A percentile compares a stretch with the other conserved stretches of the same genome.
phyloP scores from a whole-genome alignment of 1,140 invertebrate genomes.

The Oscheius sp. region DNA sequence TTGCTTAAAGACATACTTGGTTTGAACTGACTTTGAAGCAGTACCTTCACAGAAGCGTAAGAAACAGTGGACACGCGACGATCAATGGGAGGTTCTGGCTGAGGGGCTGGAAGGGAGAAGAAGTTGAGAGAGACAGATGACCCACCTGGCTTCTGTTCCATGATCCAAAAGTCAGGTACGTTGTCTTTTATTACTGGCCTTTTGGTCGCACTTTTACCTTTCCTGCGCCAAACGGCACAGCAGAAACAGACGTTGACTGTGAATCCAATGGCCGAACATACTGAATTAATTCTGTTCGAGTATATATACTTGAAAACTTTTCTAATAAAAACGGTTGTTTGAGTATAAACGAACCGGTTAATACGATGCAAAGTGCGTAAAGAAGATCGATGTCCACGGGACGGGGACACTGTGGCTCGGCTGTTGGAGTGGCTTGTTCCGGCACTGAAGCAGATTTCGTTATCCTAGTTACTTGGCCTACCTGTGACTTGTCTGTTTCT shows the following conservation, averaged over 20 bases:
- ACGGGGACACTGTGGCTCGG: slow-evolving; percentile 8
- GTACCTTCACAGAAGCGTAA: slow-evolving; percentile 19
- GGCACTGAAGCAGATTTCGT: no score
- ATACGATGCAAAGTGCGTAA: slow-evolving; percentile 12
- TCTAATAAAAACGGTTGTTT: neutral
- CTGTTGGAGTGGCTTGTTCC: slow-evolving; percentile 3
- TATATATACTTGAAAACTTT: neutral
- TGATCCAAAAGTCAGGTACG: slow-evolving; percentile 22
- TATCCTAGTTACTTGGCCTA: no score
- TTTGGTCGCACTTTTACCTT: neutral
- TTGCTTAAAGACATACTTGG: neutral
- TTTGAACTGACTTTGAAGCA: neutral
- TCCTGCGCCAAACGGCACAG: neutral
- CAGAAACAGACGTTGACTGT: slow-evolving; percentile 16
- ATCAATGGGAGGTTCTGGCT: neutral
- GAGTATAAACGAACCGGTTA: slow-evolving; percentile 3
- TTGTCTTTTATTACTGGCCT: neutral
- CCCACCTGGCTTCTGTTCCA: neutral
- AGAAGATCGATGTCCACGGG: neutral
- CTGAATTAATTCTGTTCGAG: slow-evolving; percentile 7
- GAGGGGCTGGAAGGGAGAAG: neutral
- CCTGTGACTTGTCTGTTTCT: no score
- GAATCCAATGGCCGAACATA: slow-evolving; percentile 7
- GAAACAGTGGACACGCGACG: slow-evolving; percentile 7
- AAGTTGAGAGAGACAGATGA: neutral